These are phyloP conservation scores for Temnothorax longispinosus DNA, from an alignment of 1,140 invertebrate species.

Conservation along the genomic window DNA sequence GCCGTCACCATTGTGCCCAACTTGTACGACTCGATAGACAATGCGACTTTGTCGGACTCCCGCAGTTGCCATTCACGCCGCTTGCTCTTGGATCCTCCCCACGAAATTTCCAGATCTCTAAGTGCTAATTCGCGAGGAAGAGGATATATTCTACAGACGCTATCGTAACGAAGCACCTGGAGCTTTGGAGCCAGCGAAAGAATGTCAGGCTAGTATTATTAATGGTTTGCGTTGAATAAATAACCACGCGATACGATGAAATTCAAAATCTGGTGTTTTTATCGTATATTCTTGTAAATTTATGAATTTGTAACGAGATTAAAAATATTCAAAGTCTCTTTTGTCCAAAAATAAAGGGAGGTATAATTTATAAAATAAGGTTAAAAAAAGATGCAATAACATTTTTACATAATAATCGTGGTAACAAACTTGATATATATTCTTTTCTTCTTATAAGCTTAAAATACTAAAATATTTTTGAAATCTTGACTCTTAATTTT, in stretches of 20 bases:
- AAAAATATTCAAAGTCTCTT: background rate
- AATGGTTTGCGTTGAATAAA: background rate
- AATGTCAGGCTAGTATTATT: background rate
- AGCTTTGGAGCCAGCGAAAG: background rate
- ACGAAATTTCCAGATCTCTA: slow-evolving; percentile 49
- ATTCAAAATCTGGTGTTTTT: background rate
- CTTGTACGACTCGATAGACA: slow-evolving; percentile 69
- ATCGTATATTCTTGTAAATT: too few relatives aligned
- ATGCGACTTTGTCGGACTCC: slow-evolving; percentile 72
- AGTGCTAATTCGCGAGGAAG: slow-evolving; percentile 66
- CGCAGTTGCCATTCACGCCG: slow-evolving; percentile 60
- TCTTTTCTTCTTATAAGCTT: background rate
- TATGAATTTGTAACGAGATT: too few relatives aligned
- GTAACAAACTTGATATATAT: background rate
- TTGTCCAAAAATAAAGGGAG: background rate
- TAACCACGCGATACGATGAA: background rate
- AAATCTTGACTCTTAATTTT: background rate
- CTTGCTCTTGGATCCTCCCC: slow-evolving; percentile 8
- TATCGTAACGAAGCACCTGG: slow-evolving; percentile 30
- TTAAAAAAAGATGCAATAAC: too few relatives aligned
- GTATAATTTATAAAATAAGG: too few relatives aligned
- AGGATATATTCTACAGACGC: slow-evolving; percentile 1
- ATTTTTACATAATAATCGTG: too few relatives aligned
- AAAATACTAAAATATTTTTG: background rate
- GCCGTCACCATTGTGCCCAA: slow-evolving; percentile 76